These are phyloP conservation scores for Siphonodentalium dalli DNA, from an alignment of 2,888 invertebrate genomes.

Conservation along the genomic window DNA sequence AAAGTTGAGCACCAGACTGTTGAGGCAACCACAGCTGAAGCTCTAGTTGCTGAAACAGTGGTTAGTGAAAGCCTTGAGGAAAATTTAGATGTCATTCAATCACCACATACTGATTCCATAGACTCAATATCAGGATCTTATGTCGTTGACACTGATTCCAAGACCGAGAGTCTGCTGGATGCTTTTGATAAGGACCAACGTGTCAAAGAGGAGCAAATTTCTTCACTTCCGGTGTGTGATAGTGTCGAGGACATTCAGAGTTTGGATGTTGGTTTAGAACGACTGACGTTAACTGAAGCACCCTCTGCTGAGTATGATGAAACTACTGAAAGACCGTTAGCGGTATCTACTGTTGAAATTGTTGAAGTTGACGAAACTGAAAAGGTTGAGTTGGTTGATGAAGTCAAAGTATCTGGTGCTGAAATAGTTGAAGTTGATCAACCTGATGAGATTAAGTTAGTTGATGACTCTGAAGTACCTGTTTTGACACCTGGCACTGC, in stretches of 20 bases:
- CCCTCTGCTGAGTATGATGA: constrained; percentile 31
- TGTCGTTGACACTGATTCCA: too few relatives aligned
- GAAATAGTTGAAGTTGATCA: constrained; percentile 12
- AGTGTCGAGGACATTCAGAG: constrained; percentile 12
- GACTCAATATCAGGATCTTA: too few relatives aligned
- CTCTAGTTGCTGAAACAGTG: background rate
- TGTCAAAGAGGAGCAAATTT: too few relatives aligned
- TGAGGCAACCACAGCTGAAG: background rate
- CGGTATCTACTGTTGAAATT: constrained; percentile 1
- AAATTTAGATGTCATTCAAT: background rate
- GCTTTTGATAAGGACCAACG: too few relatives aligned
- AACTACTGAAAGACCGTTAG: constrained; percentile 2
- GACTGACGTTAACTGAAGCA: constrained; percentile 33
- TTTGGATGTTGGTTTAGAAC: too few relatives aligned
- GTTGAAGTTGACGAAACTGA: constrained; percentile 20
- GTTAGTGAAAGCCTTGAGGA: background rate
- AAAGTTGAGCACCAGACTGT: background rate
- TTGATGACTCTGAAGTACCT: constrained; percentile 7
- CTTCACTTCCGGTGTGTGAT: constrained; percentile 20
- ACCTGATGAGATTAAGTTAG: constrained; percentile 9
- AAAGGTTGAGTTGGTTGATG: constrained; percentile 10
- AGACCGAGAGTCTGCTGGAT: too few relatives aligned
- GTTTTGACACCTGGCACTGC: background rate
- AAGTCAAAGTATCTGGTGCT: background rate
- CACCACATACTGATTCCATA: too few relatives aligned